Conservation (phyloP, 2,888 invertebrate species). For the Neoitamus cyanurus region DNA sequence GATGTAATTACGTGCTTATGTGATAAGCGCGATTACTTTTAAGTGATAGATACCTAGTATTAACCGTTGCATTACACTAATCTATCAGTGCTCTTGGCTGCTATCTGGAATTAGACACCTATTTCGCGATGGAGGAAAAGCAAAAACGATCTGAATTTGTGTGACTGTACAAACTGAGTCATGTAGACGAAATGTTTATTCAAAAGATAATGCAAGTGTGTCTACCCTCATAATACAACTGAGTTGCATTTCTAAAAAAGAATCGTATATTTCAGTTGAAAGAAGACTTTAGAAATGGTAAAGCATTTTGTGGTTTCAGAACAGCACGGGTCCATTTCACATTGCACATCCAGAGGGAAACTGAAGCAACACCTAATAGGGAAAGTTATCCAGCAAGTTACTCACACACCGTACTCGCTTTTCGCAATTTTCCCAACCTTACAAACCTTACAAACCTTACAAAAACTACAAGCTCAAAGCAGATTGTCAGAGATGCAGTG, state of each 20-base stretch:
- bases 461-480: neutral
- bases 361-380: neutral
- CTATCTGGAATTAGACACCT: neutral
- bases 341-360: neutral
- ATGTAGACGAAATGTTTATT: neutral
- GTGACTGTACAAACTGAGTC: neutral
- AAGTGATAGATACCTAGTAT: too few species aligned
- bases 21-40: neutral
- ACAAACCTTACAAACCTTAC: neutral
- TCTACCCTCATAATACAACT: neutral
- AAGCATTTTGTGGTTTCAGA: neutral
- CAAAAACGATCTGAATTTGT: neutral
- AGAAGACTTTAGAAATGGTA: neutral
- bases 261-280: neutral
- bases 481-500: neutral
- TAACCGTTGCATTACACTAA: neutral
- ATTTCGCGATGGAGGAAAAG: neutral
- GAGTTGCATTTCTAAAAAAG: neutral
- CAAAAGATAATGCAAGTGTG: neutral
- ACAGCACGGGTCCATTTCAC: neutral
- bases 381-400: neutral
- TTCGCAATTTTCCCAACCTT: neutral
- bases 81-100: neutral
- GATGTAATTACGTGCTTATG: neutral
- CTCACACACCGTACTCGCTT: neutral